These are phyloP conservation scores for Tetragnatha versicolor DNA, from an alignment of 1,140 invertebrate species.

Conservation along the genomic window DNA sequence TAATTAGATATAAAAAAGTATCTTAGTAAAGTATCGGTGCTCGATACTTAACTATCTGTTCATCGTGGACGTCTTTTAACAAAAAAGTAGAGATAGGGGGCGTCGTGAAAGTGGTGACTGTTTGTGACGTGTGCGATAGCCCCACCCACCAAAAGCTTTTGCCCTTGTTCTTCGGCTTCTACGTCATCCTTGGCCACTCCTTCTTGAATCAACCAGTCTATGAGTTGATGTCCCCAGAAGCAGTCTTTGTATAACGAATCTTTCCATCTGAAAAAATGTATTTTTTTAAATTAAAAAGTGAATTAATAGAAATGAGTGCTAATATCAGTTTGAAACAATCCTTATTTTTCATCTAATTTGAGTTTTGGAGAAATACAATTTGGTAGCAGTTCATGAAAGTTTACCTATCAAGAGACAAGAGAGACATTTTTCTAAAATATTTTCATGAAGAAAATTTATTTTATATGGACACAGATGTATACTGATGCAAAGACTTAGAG, in stretches of 20 bases:
- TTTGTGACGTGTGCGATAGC: constrained; percentile 10
- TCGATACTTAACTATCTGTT: no score
- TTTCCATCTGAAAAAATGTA: constrained; percentile 39
- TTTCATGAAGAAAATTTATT: no score
- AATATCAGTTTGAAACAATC: not conserved
- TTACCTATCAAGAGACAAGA: not conserved
- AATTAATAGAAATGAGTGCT: not conserved
- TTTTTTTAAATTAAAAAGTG: not conserved
- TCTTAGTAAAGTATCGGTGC: no score
- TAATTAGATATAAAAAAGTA: no score
- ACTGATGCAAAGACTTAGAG: not conserved
- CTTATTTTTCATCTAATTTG: not conserved
- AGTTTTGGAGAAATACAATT: not conserved
- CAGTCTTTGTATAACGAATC: not conserved
- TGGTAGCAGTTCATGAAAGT: not conserved
- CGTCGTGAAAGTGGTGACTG: constrained; percentile 28
- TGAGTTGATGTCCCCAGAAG: constrained; percentile 46
- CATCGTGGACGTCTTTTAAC: no score
- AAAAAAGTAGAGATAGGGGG: constrained; percentile 42
- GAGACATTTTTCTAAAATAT: no score
- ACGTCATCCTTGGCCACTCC: constrained; percentile 22
- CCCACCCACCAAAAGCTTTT: constrained; percentile 16
- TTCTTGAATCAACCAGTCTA: constrained; percentile 40
- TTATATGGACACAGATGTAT: not conserved
- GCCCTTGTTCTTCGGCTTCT: constrained; percentile 40